Conservation (phyloP, 2,888 invertebrate species). For the Stenichneumon culpator region DNA sequence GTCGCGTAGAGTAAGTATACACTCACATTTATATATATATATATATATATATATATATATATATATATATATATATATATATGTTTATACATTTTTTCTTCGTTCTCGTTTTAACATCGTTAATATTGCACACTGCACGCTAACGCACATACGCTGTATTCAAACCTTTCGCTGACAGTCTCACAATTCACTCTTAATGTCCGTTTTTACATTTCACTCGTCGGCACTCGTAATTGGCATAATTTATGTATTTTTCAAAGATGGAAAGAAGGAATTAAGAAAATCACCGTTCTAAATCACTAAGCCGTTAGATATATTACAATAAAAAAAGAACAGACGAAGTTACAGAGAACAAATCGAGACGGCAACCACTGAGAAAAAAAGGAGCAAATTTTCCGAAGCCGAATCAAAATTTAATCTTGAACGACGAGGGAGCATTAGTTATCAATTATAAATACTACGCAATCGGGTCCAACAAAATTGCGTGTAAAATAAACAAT, state of each 20-base stretch:
- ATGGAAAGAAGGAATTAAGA: constrained; percentile 2
- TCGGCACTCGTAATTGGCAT: constrained; percentile 1
- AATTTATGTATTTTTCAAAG: background rate
- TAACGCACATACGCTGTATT: background rate
- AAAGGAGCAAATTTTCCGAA: background rate
- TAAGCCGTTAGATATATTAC: background rate
- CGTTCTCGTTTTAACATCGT: constrained; percentile 11
- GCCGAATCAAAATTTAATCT: constrained; percentile 4
- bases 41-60: constrained; percentile 15
- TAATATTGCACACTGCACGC: constrained; percentile 45
- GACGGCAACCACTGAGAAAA: background rate
- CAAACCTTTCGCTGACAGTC: constrained; percentile 18
- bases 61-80: constrained; percentile 6
- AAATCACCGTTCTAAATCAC: background rate
- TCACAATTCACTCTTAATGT: constrained; percentile 30
- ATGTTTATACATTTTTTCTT: constrained; percentile 21
- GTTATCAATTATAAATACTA: constrained; percentile 15
- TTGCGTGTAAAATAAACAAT: background rate
- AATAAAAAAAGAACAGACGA: background rate
- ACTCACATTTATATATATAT: background rate
- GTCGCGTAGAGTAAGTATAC: constrained; percentile 38
- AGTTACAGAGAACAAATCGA: background rate
- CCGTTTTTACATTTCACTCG: constrained; percentile 35
- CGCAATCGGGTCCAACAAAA: constrained; percentile 7
- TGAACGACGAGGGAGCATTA: constrained; percentile 4